Percentiles rank a stretch among this genome's conserved stretches.
These are phyloP conservation scores for Pimephales promelas DNA, from an alignment of 2,113 vertebrate genomes.

Conservation along the genomic window DNA sequence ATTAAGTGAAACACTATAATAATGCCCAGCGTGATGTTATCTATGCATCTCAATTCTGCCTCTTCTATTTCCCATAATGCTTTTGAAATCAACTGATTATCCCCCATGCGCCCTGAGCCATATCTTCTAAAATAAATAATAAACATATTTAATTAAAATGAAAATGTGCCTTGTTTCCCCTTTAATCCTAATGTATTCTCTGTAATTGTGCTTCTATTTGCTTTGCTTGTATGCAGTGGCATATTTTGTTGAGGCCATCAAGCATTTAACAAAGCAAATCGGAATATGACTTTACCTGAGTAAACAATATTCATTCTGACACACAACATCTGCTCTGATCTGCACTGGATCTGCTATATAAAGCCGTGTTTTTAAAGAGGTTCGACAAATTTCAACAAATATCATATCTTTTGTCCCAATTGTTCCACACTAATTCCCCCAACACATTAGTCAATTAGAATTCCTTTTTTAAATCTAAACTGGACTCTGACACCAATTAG, in stretches of 20 bases:
- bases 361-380: not conserved
- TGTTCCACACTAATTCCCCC: not conserved
- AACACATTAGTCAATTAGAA: constrained; percentile 60
- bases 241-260: constrained; percentile 71
- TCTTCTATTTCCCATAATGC: constrained; percentile 42
- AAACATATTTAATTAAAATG: constrained; percentile 78
- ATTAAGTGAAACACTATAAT: not conserved
- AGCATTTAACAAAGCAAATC: constrained; percentile 70
- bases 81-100: constrained; percentile 51
- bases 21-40: constrained; percentile 12
- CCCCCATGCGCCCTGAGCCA: constrained; percentile 44
- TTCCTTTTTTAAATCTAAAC: constrained; percentile 59
- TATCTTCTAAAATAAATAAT: constrained; percentile 73
- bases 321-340: not conserved
- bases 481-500: constrained; percentile 61
- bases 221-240: constrained; percentile 67
- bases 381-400: not conserved
- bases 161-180: constrained; percentile 70
- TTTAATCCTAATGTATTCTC: constrained; percentile 79
- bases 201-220: constrained; percentile 75
- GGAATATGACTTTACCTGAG: constrained; percentile 61
- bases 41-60: constrained; percentile 8
- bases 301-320: constrained; percentile 2
- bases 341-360: not conserved
- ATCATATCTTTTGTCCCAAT: not conserved